These are phyloP conservation scores for Actinostola sp. DNA, from an alignment of 92 coral and sea anemone species.

Conservation along the genomic window DNA sequence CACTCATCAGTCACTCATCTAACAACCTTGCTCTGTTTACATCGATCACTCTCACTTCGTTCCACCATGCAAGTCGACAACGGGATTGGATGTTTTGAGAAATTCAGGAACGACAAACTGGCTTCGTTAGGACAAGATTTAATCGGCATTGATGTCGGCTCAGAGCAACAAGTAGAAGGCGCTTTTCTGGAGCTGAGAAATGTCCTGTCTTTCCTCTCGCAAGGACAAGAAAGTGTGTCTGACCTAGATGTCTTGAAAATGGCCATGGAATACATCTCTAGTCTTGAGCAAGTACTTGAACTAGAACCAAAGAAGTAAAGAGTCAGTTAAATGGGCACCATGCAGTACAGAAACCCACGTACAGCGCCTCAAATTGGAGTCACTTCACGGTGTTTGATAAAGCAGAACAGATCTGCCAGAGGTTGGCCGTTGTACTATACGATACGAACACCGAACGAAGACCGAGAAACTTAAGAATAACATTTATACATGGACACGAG, in stretches of 20 bases:
- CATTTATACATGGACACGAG: no score
- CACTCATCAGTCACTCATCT: background rate
- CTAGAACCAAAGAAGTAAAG: slow-evolving; percentile 2
- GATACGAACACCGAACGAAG: no score
- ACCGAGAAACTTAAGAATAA: no score
- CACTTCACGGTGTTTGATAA: no score
- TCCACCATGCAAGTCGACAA: slow-evolving; percentile 23
- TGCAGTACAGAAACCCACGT: no score
- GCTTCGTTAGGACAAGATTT: slow-evolving; percentile 9
- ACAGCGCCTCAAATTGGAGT: no score
- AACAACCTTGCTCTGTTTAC: background rate
- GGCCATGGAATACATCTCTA: slow-evolving; percentile 49
- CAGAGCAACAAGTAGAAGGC: slow-evolving; percentile 41
- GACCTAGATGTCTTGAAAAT: slow-evolving; percentile 40
- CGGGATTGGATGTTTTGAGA: slow-evolving; percentile 5
- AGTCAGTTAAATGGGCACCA: no score
- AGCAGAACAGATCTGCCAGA: no score
- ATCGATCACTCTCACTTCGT: no score
- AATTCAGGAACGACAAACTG: slow-evolving; percentile 3
- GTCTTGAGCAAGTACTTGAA: slow-evolving; percentile 31
- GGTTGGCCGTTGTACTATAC: no score
- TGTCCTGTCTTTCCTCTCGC: slow-evolving; percentile 35
- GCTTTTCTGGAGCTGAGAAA: slow-evolving; percentile 38
- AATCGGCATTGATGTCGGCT: slow-evolving; percentile 11
- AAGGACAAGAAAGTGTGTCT: slow-evolving; percentile 30